Evolutionary conservation across 2,797 vertebrate species (phyloP).

Genomic region (Scolopax rusticola): DNA sequence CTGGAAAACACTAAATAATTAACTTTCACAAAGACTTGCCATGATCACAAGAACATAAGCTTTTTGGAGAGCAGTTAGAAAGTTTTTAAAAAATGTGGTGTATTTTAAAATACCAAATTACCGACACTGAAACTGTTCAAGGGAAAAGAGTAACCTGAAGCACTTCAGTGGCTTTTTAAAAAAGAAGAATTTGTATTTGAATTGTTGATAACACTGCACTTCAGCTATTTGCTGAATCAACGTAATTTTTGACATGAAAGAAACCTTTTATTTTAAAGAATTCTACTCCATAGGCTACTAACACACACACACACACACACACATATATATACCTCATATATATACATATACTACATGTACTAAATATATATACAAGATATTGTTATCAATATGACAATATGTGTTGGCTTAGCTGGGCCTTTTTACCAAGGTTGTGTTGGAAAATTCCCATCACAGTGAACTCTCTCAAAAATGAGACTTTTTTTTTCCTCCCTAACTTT

Average conservation of each 20-base stretch:
- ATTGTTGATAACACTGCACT: neutral
- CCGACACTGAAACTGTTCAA: neutral
- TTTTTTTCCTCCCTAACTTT: neutral
- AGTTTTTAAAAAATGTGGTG: neutral
- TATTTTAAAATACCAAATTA: neutral
- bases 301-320: no score
- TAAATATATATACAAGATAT: neutral
- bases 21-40: neutral
- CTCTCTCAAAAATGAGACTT: neutral
- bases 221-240: neutral
- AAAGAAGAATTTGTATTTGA: neutral
- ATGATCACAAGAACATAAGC: neutral
- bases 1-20: neutral
- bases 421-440: neutral
- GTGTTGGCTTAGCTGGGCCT: neutral
- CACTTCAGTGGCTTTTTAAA: neutral
- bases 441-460: neutral
- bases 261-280: neutral
- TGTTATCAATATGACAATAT: neutral
- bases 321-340: neutral
- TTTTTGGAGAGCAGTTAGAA: neutral
- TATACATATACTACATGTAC: neutral
- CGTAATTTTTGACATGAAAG: rapidly evolving
- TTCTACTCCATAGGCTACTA: neutral
- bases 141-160: neutral